These are phyloP conservation scores for Erpobdella octoculata DNA, from an alignment of 2,888 invertebrate species.

Conservation along the genomic window DNA sequence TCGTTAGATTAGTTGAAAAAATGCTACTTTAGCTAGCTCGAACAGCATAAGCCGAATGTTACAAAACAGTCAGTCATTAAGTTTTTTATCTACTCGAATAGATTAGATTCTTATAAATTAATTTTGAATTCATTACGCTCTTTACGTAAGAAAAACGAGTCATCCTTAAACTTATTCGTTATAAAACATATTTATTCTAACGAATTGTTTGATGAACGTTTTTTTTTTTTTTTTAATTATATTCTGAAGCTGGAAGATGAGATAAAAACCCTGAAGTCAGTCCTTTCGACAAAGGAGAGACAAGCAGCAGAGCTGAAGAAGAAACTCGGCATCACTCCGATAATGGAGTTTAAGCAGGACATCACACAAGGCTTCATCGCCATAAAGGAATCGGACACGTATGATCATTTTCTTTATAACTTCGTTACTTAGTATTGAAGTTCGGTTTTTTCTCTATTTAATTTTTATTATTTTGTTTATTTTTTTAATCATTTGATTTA, in stretches of 20 bases:
- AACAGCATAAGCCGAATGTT: too few species aligned
- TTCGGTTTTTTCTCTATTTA: neutral
- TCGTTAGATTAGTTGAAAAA: neutral
- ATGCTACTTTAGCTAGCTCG: neutral
- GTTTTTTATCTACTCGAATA: too few species aligned
- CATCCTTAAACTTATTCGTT: neutral
- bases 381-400: conserved; percentile 85
- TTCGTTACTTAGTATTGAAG: neutral
- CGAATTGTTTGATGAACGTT: neutral
- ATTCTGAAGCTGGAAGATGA: conserved; percentile 75
- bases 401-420: conserved; percentile 58
- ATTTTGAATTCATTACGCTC: neutral
- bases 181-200: neutral
- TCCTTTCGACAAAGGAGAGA: conserved; percentile 76
- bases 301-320: conserved; percentile 75
- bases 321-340: conserved; percentile 89
- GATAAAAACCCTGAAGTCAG: conserved; percentile 85
- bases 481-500: neutral
- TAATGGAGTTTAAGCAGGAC: conserved; percentile 91
- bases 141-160: neutral
- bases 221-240: neutral
- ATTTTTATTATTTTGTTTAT: neutral
- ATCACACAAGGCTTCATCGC: conserved; percentile 71
- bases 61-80: too few species aligned
- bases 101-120: too few species aligned